These are phyloP conservation scores for Napeogenes sylphis DNA, from an alignment of 2,888 invertebrate genomes.

Conservation along the genomic window DNA sequence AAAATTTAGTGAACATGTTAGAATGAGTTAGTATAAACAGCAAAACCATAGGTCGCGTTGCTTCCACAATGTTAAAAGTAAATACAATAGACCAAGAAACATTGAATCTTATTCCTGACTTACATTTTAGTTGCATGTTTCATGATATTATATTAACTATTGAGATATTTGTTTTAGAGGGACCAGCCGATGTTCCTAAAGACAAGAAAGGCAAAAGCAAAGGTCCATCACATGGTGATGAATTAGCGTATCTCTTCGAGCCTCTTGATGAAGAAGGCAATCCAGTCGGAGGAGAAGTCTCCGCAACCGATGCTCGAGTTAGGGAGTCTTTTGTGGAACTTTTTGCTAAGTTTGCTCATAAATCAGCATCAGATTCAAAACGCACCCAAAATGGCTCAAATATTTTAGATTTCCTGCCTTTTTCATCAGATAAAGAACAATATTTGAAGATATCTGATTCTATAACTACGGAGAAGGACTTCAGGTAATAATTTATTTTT, in stretches of 20 bases:
- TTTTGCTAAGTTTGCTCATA: conserved; percentile 81
- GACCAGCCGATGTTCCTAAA: conserved; percentile 31
- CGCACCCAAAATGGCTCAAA: conserved; percentile 31
- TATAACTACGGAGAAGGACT: conserved; percentile 56
- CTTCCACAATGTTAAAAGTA: too few species aligned
- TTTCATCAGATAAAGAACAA: conserved; percentile 51
- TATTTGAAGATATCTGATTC: conserved; percentile 55
- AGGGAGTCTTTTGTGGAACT: conserved; percentile 81
- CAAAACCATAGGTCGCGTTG: too few species aligned
- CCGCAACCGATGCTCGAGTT: conserved; percentile 79
- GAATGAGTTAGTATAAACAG: too few species aligned
- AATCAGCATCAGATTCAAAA: conserved; percentile 39
- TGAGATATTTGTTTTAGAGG: conserved; percentile 24
- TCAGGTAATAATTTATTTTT: conserved; percentile 46
- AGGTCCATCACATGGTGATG: conserved; percentile 83
- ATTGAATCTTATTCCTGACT: too few species aligned
- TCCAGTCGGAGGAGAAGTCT: conserved; percentile 59
- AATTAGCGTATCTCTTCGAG: conserved; percentile 84
- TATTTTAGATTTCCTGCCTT: conserved; percentile 42
- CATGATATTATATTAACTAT: not conserved
- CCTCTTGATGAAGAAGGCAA: conserved; percentile 79
- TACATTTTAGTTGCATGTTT: too few species aligned
- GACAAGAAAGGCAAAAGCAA: conserved; percentile 35
- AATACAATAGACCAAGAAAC: too few species aligned
- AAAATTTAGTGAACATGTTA: too few species aligned